Conservation (phyloP, 2,888 invertebrate species). For the Tiliacea aurago region DNA sequence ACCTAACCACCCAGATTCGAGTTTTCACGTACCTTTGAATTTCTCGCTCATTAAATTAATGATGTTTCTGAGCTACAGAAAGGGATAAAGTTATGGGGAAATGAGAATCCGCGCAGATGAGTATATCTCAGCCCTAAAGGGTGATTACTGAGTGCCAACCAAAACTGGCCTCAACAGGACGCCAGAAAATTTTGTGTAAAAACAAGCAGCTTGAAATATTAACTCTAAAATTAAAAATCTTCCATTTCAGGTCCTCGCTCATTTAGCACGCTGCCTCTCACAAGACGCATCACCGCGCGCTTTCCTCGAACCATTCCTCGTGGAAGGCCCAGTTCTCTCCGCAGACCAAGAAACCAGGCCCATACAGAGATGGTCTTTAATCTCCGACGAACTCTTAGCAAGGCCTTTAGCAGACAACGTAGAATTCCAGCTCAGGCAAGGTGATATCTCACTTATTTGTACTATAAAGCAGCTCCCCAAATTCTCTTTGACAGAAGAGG, state of each 20-base stretch:
- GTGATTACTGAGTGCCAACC: too few relatives aligned
- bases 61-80: too few relatives aligned
- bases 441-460: conserved; percentile 97
- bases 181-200: too few relatives aligned
- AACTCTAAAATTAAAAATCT: background rate
- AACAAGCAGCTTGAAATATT: background rate
- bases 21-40: too few relatives aligned
- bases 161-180: too few relatives aligned
- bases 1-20: too few relatives aligned
- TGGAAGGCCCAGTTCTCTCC: conserved; percentile 95
- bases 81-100: too few relatives aligned
- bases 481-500: conserved; percentile 98
- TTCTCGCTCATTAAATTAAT: too few relatives aligned
- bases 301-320: conserved; percentile 98
- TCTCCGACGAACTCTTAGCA: conserved; percentile 97
- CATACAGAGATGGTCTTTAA: conserved; percentile 98
- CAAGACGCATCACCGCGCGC: conserved; percentile 98
- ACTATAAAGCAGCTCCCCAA: conserved; percentile 96
- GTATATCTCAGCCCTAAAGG: too few relatives aligned
- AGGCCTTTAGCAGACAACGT: conserved; percentile 95
- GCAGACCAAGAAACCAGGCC: conserved; percentile 95
- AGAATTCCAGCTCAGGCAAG: conserved; percentile 97
- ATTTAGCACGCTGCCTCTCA: conserved; percentile 97
- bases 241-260: conserved; percentile 92
- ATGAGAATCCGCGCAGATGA: too few relatives aligned